Conservation (phyloP, 1,140 invertebrate species). For the Plectus sambesii region DNA sequence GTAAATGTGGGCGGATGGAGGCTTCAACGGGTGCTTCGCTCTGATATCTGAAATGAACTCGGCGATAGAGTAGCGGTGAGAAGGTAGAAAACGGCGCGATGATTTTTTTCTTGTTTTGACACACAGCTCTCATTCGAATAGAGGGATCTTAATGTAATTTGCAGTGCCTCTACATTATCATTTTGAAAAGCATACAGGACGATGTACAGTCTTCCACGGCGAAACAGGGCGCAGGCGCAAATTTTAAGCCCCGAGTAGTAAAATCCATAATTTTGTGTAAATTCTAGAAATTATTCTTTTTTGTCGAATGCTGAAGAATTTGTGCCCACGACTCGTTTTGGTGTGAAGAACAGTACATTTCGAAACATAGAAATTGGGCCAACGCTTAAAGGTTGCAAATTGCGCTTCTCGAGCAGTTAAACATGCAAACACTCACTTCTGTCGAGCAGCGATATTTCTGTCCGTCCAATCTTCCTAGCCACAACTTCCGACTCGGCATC, state of each 20-base stretch:
- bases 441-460: slow-evolving; percentile 53
- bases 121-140: neutral
- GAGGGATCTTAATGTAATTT: slow-evolving; percentile 1
- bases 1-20: slow-evolving; percentile 49
- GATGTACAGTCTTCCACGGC: no score
- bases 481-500: slow-evolving; percentile 48
- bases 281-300: no score
- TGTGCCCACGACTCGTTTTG: no score
- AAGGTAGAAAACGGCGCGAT: neutral
- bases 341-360: no score
- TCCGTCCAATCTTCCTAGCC: slow-evolving; percentile 56
- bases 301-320: no score
- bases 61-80: slow-evolving; percentile 14
- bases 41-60: slow-evolving; percentile 47
- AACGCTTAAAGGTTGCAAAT: no score
- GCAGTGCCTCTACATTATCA: no score
- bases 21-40: slow-evolving; percentile 44
- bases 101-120: slow-evolving; percentile 2
- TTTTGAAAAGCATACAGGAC: no score
- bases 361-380: no score
- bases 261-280: no score
- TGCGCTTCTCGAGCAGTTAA: slow-evolving; percentile 4
- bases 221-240: no score
- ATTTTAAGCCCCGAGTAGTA: no score
- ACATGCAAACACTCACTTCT: slow-evolving; percentile 50